Evolutionary conservation across 2,797 vertebrate genomes (phyloP), one percentile per base, ranked within the genome.

Genomic region (Rhinella marina): DNA sequence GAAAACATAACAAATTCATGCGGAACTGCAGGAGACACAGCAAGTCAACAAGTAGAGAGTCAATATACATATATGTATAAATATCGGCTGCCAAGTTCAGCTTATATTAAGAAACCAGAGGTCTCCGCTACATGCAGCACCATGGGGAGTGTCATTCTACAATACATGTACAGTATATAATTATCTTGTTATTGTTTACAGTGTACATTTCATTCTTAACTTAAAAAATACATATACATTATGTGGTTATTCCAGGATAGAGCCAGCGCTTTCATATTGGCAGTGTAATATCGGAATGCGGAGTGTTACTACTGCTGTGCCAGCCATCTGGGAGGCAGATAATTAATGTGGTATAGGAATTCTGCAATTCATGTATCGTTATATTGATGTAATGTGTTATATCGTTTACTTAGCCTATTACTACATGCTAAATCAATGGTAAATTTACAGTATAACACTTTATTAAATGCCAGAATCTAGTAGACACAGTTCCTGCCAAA

Each of bases 121-220:
- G 95, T 95, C 95, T 94, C 93, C 92, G 95, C 94, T 93, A 94
- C 96, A 96, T 96, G 96, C 95, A 92, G 93, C 93, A 95, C 94
- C 94, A 94, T 94, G 93, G 95, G 93, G 92, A 85, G 84, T 85
- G 90, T 90, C 91, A 90, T 93, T 93, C 94, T 92, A 96, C 93
- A 95, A 95, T 93, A 94, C 91, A 93, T 92, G 91, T 92, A 93
- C 91, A 87, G 92, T 92, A 92, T 95, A 95, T 93, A 93, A 90
- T 57, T 77, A 80, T 78, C 78, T 94, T 93, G 90, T 88, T 90
- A 92, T 88, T 86, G 93, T 95, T 95, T 94, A 96, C 94, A 95
- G 93, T 94, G 93, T 94, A 95, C 94, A 95, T 90, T 92, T 95
- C 92, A 94, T 94, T 95, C 93, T 92, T 94, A 94, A 95, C 94